A percentile compares a stretch with the other conserved stretches of the same genome.
phyloP scores from a whole-genome alignment of 2,888 invertebrate species.

The Saturnia pavonia region DNA sequence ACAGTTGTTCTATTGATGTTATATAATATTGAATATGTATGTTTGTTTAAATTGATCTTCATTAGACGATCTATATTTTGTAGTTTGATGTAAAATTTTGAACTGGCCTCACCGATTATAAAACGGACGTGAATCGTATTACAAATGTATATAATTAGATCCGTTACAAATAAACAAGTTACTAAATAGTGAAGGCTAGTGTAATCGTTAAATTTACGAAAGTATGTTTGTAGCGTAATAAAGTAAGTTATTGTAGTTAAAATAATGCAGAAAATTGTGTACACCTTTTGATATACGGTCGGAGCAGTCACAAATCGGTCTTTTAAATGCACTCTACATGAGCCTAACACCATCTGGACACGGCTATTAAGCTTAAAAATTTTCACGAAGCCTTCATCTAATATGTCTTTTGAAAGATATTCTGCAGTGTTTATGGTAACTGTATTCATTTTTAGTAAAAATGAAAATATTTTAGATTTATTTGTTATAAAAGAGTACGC shows the following conservation, averaged over 20 bases:
- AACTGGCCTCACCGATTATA: constrained; percentile 45
- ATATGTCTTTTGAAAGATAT: constrained; percentile 47
- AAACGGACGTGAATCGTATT: constrained; percentile 54
- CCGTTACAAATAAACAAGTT: constrained; percentile 29
- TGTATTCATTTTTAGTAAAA: neutral
- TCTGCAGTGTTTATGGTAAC: constrained; percentile 28
- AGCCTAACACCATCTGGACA: constrained; percentile 48
- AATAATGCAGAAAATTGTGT: constrained; percentile 40
- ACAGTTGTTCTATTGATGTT: constrained; percentile 34
- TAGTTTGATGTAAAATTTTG: constrained; percentile 49
- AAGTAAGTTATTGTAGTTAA: constrained; percentile 28
- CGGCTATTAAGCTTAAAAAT: constrained; percentile 39
- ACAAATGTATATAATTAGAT: constrained; percentile 35
- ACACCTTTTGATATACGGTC: constrained; percentile 48
- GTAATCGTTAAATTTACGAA: constrained; percentile 27
- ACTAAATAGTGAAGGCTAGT: constrained; percentile 31
- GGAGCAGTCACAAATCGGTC: constrained; percentile 51
- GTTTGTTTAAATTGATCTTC: constrained; percentile 45
- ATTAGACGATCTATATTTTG: constrained; percentile 59
- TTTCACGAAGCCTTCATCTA: constrained; percentile 55
- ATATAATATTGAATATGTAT: constrained; percentile 37
- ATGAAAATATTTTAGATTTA: no score
- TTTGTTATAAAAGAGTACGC: no score
- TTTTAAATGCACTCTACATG: constrained; percentile 50
- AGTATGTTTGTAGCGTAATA: constrained; percentile 26